Base-by-base conservation (phyloP, 2,797 vertebrate species). In the Hypotaenidia philippensis region DNA sequence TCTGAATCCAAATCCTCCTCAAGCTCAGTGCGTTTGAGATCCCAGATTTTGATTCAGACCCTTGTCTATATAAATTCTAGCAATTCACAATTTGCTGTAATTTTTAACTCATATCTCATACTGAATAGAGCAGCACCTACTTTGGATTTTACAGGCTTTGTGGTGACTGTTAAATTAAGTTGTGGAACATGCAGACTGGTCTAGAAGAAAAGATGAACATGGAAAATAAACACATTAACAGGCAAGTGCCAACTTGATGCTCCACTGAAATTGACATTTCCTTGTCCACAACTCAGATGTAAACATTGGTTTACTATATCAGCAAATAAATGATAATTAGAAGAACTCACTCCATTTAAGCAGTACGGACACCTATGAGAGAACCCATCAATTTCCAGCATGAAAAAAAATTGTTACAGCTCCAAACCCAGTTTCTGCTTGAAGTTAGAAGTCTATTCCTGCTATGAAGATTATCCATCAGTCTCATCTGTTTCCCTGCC, bases 1-100 rank as follows among this genome's bases (percentile, higher is more conserved):
- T 93, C 79, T 72, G 25, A 89, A 86, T 93, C 87, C 94, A 96
- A 96, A 87, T 56, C 65, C 40, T 97, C 41, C 82, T 78, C 87
- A 63, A 90, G 50, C 49, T 89, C 9, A 8, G 22, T 80, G 50
- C 63, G 69, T 27, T 91, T 96, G 59, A 92, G 55, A 83, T 91
- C 44, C 79, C 88, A 93, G 56, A 69, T 93, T 92, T 78, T 92
- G 76, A 66, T 88, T 91, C 65, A 88, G 47, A 64, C 16, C 17
- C 31, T 75, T 69, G 72, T 69, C 87, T 86, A 34, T 68, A 87
- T 69, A 82, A 94, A 87, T 56, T 70, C 41, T 49, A 81, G 76
- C 57, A 83, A 83, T 40, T 61, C 75, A 72, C 32, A 83, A 53
- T 81, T 93, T 78, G 38, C 60, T 92, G 34, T 34, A 47, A 91